A percentile compares a stretch with the other conserved stretches of the same genome.
These are phyloP conservation scores for Odontomachus brunneus DNA, from an alignment of 1,140 invertebrate genomes.

Conservation along the genomic window DNA sequence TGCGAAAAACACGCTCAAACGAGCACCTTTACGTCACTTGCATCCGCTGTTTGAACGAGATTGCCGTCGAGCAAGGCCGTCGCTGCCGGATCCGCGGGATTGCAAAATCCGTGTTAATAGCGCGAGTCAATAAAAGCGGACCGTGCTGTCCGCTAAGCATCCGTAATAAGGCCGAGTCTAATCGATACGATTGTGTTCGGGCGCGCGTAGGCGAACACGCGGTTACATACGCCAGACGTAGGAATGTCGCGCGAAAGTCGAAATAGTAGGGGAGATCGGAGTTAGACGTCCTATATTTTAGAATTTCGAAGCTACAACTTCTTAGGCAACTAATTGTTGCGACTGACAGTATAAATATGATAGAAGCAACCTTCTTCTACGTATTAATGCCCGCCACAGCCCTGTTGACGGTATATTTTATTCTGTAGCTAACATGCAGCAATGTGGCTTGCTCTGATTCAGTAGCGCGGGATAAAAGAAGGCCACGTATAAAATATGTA, in stretches of 20 bases:
- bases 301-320: too few species aligned
- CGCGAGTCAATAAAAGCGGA: conserved; percentile 59
- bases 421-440: too few species aligned
- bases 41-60: conserved; percentile 47
- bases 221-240: conserved; percentile 22
- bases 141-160: conserved; percentile 24
- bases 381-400: too few species aligned
- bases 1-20: conserved; percentile 49
- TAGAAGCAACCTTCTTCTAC: too few species aligned
- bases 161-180: conserved; percentile 46
- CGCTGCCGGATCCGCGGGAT: conserved; percentile 41
- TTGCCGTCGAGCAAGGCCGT: conserved; percentile 23
- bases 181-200: conserved; percentile 52
- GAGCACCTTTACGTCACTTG: conserved; percentile 61
- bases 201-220: conserved; percentile 7
- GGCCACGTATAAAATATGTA: too few species aligned
- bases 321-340: too few species aligned
- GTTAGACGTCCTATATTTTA: too few species aligned
- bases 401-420: too few species aligned
- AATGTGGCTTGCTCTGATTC: too few species aligned
- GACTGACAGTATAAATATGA: too few species aligned
- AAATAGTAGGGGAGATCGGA: too few species aligned
- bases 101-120: conserved; percentile 70
- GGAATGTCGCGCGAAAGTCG: conserved; percentile 28
- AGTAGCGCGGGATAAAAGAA: too few species aligned